Evolutionary conservation across 2,888 invertebrate species (phyloP).

Genomic region (Melieria omissa): DNA sequence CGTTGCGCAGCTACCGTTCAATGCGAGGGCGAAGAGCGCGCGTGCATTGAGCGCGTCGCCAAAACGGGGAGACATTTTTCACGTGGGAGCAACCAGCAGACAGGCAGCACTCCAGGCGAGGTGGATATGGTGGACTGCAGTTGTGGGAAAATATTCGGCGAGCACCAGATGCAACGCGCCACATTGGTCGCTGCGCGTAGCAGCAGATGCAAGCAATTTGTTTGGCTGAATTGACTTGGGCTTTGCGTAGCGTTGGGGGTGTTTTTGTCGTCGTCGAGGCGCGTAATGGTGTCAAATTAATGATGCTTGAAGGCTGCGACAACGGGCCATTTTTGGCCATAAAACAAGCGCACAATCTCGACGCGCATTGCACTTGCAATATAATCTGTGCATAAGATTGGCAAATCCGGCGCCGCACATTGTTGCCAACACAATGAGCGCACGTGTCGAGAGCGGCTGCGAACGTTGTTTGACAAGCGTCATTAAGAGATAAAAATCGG

Average conservation of each 20-base stretch:
- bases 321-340: neutral
- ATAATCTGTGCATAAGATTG: neutral
- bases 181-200: conserved; percentile 24
- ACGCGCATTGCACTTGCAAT: conserved; percentile 2
- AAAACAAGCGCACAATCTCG: neutral
- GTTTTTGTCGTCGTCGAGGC: neutral
- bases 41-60: too few relatives aligned
- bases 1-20: too few relatives aligned
- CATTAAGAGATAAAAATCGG: conserved; percentile 53
- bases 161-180: conserved; percentile 32
- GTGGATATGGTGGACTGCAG: neutral
- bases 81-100: neutral
- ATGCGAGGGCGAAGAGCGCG: too few relatives aligned
- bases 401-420: conserved; percentile 8
- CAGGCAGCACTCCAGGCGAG: neutral
- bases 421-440: conserved; percentile 22
- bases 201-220: conserved; percentile 28
- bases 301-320: conserved; percentile 8
- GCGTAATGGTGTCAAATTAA: neutral
- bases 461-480: conserved; percentile 50
- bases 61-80: too few relatives aligned
- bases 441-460: conserved; percentile 17
- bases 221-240: conserved; percentile 15
- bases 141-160: conserved; percentile 22
- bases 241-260: neutral